Percentiles rank a stretch among this genome's conserved stretches.
Conservation (phyloP, 2,888 invertebrate species). For the Gandaritis pyraliata region DNA sequence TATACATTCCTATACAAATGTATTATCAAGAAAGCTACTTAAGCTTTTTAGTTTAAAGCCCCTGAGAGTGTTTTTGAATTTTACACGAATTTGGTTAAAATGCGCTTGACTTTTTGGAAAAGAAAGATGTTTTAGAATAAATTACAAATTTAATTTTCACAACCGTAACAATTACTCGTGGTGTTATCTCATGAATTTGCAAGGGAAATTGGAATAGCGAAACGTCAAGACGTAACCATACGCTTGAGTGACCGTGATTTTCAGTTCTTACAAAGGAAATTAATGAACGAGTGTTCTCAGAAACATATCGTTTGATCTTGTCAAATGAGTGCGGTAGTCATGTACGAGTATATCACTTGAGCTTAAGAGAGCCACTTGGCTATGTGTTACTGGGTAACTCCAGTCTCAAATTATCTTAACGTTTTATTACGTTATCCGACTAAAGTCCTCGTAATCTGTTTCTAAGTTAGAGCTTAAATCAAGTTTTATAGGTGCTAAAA, state of each 20-base stretch:
- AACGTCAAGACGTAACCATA: conserved; percentile 14
- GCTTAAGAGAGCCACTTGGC: conserved; percentile 52
- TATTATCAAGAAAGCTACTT: conserved; percentile 25
- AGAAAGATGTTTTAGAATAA: conserved; percentile 10
- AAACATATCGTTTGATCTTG: conserved; percentile 61
- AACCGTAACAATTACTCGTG: conserved; percentile 5
- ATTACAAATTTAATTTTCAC: conserved; percentile 6
- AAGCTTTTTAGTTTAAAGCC: conserved; percentile 21
- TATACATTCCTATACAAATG: conserved; percentile 29
- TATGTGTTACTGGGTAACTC: conserved; percentile 39
- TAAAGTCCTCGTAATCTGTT: conserved; percentile 41
- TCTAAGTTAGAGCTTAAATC: conserved; percentile 43
- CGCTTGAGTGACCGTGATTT: conserved; percentile 30
- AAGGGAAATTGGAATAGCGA: conserved; percentile 14
- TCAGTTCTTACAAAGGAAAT: conserved; percentile 37
- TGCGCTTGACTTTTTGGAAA: conserved; percentile 1
- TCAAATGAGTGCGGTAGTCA: conserved; percentile 60
- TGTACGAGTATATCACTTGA: conserved; percentile 51
- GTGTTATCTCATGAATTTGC: conserved; percentile 10
- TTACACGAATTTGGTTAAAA: conserved; percentile 11
- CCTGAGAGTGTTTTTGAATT: conserved; percentile 20
- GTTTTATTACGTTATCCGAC: conserved; percentile 42
- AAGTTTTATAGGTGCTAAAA: conserved; percentile 46
- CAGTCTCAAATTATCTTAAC: conserved; percentile 37
- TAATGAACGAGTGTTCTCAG: conserved; percentile 36